phyloP scores from a whole-genome alignment of 2,113 vertebrate genomes.

The Nannospalax galili region DNA sequence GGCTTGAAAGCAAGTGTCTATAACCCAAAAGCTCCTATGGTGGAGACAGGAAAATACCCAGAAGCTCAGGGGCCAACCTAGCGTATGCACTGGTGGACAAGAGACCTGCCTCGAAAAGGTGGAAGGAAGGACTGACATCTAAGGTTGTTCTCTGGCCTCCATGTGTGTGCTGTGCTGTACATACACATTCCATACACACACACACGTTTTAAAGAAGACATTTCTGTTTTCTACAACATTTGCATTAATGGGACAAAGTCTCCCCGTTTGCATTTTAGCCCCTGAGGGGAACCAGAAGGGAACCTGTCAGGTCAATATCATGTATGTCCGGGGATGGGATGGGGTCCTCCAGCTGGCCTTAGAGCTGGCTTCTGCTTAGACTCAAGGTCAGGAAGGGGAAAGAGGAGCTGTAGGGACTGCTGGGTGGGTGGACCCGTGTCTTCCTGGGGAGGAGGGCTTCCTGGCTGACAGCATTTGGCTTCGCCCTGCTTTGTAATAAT shows the following conservation, averaged over 20 bases:
- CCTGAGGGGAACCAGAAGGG: background rate
- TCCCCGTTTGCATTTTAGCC: rapidly evolving
- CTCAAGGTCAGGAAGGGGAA: no score
- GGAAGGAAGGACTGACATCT: no score
- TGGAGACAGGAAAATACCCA: background rate
- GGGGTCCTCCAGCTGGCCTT: background rate
- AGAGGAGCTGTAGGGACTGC: no score
- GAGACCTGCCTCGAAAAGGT: background rate
- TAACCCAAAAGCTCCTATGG: no score
- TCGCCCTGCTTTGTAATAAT: rapidly evolving
- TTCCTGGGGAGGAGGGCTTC: rapidly evolving
- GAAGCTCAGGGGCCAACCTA: background rate
- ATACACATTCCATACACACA: no score
- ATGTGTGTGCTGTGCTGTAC: no score
- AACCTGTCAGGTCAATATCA: rapidly evolving
- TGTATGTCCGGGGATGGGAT: background rate
- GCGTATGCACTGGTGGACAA: no score
- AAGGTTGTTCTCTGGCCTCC: background rate
- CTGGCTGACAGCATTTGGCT: rapidly evolving
- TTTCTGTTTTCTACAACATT: background rate
- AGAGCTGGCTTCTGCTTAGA: background rate
- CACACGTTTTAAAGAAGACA: background rate
- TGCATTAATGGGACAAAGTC: rapidly evolving
- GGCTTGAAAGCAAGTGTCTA: no score
- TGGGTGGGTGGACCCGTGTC: rapidly evolving